Percentiles rank a stretch among this genome's conserved stretches.
phyloP scores from a whole-genome alignment of 2,888 invertebrate species.

The Crossocerus cetratus region DNA sequence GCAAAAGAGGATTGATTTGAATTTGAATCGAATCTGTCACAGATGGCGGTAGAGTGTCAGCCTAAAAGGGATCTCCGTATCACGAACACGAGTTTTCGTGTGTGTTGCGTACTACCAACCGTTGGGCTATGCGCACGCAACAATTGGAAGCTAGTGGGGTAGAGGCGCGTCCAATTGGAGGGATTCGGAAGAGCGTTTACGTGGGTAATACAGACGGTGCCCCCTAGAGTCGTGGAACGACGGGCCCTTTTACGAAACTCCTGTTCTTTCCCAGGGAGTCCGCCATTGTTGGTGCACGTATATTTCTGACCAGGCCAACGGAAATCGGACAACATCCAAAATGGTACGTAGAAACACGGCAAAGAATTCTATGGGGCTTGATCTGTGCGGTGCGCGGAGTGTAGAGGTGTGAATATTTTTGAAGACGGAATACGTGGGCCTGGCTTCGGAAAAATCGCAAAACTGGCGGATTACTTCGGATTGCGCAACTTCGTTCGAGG shows the following conservation, averaged over 20 bases:
- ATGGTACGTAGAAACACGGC: constrained; percentile 82
- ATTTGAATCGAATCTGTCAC: background rate
- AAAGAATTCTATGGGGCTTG: constrained; percentile 28
- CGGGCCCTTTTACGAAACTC: constrained; percentile 53
- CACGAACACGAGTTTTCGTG: background rate
- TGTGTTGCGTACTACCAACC: constrained; percentile 7
- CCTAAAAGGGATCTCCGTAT: constrained; percentile 1
- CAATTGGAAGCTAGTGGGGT: constrained; percentile 26
- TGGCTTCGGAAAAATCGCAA: constrained; percentile 50
- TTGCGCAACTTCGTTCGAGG: constrained; percentile 71
- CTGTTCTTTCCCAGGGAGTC: constrained; percentile 87
- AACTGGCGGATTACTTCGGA: constrained; percentile 66
- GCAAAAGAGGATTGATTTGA: too few species aligned
- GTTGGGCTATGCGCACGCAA: constrained; percentile 44
- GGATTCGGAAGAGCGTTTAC: constrained; percentile 40
- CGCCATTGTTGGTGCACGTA: constrained; percentile 92
- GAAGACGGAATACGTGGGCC: constrained; percentile 22
- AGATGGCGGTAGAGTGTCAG: background rate
- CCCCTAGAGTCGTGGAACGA: constrained; percentile 53
- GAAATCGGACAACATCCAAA: constrained; percentile 90
- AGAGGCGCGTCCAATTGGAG: constrained; percentile 45
- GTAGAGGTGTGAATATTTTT: constrained; percentile 64
- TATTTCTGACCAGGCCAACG: constrained; percentile 84
- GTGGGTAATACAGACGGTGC: constrained; percentile 44
- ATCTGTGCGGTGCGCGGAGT: constrained; percentile 39